These are phyloP conservation scores for Platichthys flesus DNA, from an alignment of 2,113 vertebrate genomes.

Conservation along the genomic window DNA sequence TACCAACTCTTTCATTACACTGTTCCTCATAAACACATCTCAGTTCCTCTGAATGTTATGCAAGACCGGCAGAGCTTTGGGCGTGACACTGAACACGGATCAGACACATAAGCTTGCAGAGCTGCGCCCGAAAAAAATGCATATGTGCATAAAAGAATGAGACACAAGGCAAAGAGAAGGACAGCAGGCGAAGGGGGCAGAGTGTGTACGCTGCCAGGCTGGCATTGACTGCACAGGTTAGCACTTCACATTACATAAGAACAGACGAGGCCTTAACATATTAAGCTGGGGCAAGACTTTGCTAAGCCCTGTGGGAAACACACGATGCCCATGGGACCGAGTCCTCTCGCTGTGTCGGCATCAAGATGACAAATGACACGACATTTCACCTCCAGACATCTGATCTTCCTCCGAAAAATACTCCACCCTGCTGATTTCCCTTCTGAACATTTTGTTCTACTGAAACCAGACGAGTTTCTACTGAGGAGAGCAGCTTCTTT, in stretches of 20 bases:
- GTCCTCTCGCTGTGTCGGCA: slow-evolving; percentile 4
- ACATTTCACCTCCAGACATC: slow-evolving; percentile 21
- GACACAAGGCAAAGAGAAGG: background rate
- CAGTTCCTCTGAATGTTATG: slow-evolving; percentile 57
- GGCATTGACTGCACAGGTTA: background rate
- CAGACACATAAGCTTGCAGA: slow-evolving; percentile 4
- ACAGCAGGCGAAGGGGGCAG: background rate
- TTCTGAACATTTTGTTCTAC: slow-evolving; percentile 16
- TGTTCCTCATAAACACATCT: slow-evolving; percentile 43
- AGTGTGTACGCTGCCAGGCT: background rate
- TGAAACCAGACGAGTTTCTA: background rate
- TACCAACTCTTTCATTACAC: slow-evolving; percentile 18
- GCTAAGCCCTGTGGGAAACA: slow-evolving; percentile 55
- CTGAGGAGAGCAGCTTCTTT: background rate
- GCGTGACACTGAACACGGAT: slow-evolving; percentile 20
- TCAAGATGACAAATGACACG: slow-evolving; percentile 13
- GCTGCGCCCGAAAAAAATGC: slow-evolving; percentile 7
- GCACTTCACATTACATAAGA: slow-evolving; percentile 50
- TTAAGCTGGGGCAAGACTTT: slow-evolving; percentile 17
- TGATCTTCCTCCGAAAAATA: slow-evolving; percentile 17
- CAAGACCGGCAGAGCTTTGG: slow-evolving; percentile 47
- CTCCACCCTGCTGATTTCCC: background rate
- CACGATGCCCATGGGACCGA: slow-evolving; percentile 18
- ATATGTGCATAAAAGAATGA: background rate
- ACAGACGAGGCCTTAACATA: slow-evolving; percentile 4